Percentiles rank a stretch among this genome's conserved stretches.
phyloP scores from a whole-genome alignment of 2,113 vertebrate genomes.

The Rhodinocichla rosea region DNA sequence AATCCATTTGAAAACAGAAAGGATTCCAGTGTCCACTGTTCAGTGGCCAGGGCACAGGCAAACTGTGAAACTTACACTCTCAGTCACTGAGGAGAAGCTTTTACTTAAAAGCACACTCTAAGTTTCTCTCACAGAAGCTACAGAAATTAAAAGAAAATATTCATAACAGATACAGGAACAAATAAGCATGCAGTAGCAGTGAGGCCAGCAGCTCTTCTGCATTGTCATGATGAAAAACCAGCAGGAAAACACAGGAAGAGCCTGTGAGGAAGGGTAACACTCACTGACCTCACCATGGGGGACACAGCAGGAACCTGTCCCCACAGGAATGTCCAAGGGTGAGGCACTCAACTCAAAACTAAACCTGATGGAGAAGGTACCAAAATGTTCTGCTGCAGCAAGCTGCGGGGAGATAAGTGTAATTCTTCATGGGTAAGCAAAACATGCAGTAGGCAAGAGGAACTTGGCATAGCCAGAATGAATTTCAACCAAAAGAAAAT shows the following conservation, averaged over 20 bases:
- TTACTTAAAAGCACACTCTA: not conserved
- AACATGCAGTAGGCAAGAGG: not conserved
- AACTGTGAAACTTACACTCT: not conserved
- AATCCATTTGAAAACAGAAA: slow-evolving; percentile 11
- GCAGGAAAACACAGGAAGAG: not conserved
- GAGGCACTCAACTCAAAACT: not conserved
- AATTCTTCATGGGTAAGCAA: not conserved
- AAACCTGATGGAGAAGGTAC: not conserved
- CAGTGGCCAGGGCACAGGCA: not conserved
- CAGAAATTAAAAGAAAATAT: not conserved
- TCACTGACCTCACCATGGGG: fast-evolving
- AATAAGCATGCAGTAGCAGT: not conserved
- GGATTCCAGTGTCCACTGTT: not conserved
- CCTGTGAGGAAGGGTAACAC: not conserved
- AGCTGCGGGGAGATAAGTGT: not conserved
- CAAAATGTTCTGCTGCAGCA: not conserved
- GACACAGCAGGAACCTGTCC: not conserved
- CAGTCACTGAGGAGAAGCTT: not conserved
- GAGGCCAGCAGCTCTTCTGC: not conserved
- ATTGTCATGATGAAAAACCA: not conserved
- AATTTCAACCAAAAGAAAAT: not conserved
- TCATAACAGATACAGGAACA: not conserved
- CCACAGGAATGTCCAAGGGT: not conserved
- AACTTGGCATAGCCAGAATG: not conserved
- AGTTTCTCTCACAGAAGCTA: not conserved